Conservation (phyloP, 1,140 invertebrate species). For the Meloidogyne hapla region DNA sequence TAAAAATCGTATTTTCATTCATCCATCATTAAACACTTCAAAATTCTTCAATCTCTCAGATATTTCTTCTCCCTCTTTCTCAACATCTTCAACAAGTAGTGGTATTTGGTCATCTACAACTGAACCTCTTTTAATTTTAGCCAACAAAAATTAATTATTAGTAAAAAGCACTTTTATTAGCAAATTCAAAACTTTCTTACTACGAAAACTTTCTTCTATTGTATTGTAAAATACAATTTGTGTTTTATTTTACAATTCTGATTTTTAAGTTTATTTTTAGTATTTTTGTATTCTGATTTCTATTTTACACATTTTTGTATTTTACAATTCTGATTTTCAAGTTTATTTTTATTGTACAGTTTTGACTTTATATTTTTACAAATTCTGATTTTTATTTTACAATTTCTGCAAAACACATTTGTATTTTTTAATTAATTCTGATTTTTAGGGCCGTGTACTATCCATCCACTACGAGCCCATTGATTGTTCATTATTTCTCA, state of each 20-base stretch:
- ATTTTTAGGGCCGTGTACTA: slow-evolving; percentile 14
- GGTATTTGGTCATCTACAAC: background rate
- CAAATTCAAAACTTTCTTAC: background rate
- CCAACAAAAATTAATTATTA: background rate
- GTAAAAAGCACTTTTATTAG: background rate
- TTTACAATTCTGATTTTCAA: too few relatives aligned
- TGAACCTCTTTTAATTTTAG: background rate
- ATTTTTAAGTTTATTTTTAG: too few relatives aligned
- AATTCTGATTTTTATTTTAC: too few relatives aligned
- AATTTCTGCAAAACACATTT: too few relatives aligned
- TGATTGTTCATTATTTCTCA: background rate
- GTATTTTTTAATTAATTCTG: background rate
- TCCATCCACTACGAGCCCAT: slow-evolving; percentile 13
- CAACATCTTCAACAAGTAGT: background rate
- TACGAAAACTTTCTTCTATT: background rate
- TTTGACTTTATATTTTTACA: too few relatives aligned
- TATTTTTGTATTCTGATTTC: too few relatives aligned
- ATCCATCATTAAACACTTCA: background rate
- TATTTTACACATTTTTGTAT: too few relatives aligned
- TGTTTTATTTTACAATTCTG: background rate
- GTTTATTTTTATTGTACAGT: too few relatives aligned
- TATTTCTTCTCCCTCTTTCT: background rate
- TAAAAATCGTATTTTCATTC: background rate
- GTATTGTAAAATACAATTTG: slow-evolving; percentile 9
- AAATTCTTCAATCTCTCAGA: background rate